Conservation (phyloP, 1,140 invertebrate species). For the Adoxophyes honmai region DNA sequence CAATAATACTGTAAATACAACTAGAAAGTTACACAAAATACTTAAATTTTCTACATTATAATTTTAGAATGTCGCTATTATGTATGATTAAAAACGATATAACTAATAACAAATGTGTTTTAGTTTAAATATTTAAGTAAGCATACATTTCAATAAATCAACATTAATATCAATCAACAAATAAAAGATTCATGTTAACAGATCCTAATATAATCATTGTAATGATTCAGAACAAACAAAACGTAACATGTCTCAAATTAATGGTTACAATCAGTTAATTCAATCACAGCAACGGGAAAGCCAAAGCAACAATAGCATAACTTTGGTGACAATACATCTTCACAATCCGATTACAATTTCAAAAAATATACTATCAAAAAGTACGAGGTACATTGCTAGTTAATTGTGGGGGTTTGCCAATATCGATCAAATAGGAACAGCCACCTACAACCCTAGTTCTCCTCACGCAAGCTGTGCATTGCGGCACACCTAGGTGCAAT, state of each 20-base stretch:
- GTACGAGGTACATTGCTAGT: constrained; percentile 18
- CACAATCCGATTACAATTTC: constrained; percentile 6
- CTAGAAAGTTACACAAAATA: constrained; percentile 50
- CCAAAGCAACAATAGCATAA: constrained; percentile 60
- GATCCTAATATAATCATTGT: constrained; percentile 17
- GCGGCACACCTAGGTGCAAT: constrained; percentile 55
- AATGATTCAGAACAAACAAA: constrained; percentile 29
- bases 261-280: constrained; percentile 24
- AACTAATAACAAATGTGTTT: neutral
- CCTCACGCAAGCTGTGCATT: constrained; percentile 59
- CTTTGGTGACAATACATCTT: constrained; percentile 28
- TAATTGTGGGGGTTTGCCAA: constrained; percentile 73
- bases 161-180: neutral
- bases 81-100: neutral
- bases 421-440: constrained; percentile 53
- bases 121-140: neutral
- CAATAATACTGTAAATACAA: constrained; percentile 48
- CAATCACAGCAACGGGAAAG: constrained; percentile 60
- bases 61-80: constrained; percentile 2
- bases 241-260: constrained; percentile 37
- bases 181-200: constrained; percentile 19
- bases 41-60: constrained; percentile 18
- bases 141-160: neutral
- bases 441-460: constrained; percentile 24
- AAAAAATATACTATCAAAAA: constrained; percentile 11